Evolutionary conservation across 2,113 vertebrate genomes (phyloP).

Genomic region (Tenrec ecaudatus): DNA sequence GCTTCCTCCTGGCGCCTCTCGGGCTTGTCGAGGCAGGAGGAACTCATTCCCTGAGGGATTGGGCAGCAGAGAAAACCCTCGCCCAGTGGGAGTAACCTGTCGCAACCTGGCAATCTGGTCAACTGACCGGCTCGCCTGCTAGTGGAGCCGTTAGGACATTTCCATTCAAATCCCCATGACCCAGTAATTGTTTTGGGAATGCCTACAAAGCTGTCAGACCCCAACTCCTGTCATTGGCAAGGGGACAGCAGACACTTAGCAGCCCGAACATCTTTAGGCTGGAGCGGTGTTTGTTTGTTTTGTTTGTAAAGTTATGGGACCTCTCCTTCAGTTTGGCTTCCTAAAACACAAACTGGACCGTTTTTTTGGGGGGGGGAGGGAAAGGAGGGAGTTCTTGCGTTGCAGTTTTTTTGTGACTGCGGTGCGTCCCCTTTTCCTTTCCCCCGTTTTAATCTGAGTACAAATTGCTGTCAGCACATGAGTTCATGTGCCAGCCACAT

Average conservation of each 20-base stretch:
- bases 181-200: constrained; percentile 74
- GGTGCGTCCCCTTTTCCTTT: constrained; percentile 60
- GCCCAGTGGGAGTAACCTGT: constrained; percentile 42
- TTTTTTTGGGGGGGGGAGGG: not conserved
- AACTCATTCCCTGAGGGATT: constrained; percentile 14
- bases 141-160: constrained; percentile 57
- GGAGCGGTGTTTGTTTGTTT: constrained; percentile 3
- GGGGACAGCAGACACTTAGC: constrained; percentile 64
- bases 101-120: constrained; percentile 58
- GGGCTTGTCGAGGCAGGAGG: not conserved
- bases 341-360: constrained; percentile 78
- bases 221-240: constrained; percentile 71
- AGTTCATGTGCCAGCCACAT: constrained; percentile 90
- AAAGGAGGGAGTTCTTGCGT: constrained; percentile 77
- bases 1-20: constrained; percentile 26
- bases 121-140: constrained; percentile 40
- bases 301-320: constrained; percentile 69
- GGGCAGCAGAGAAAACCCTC: constrained; percentile 57
- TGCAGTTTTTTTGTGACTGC: constrained; percentile 85
- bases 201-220: constrained; percentile 71
- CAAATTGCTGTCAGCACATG: constrained; percentile 91
- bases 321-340: constrained; percentile 79
- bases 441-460: constrained; percentile 88
- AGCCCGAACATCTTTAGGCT: constrained; percentile 69
- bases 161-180: constrained; percentile 69